These are phyloP conservation scores for Bradypodion pumilum DNA, from an alignment of 2,797 vertebrate genomes.

Conservation along the genomic window DNA sequence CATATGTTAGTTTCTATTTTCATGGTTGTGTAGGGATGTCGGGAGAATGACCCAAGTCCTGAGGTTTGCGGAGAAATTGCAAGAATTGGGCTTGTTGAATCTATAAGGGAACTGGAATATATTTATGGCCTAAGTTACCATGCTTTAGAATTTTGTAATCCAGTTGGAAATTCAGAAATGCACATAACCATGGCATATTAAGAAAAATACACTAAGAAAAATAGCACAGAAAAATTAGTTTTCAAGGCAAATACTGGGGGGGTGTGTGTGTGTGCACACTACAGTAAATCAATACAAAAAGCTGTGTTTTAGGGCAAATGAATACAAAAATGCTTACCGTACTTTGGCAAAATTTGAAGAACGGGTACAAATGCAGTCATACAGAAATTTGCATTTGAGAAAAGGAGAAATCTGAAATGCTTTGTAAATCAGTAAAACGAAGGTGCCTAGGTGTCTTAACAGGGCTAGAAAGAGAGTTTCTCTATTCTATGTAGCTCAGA, in stretches of 20 bases:
- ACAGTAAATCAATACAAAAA: no score
- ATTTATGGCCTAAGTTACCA: background rate
- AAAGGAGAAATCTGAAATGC: no score
- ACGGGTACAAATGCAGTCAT: no score
- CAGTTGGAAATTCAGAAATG: background rate
- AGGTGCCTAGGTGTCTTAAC: no score
- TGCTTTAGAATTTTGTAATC: background rate
- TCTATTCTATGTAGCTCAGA: no score
- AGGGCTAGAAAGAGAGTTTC: no score
- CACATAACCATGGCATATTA: background rate
- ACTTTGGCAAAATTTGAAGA: no score
- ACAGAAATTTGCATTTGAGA: no score
- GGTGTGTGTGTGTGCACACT: no score
- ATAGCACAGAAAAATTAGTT: background rate
- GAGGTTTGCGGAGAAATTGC: background rate
- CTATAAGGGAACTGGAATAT: background rate
- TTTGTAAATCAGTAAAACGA: no score
- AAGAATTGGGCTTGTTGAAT: background rate
- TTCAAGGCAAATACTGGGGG: background rate
- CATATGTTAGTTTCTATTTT: background rate
- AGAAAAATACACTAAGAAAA: background rate
- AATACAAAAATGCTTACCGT: no score
- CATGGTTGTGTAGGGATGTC: background rate
- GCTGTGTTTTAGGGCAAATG: no score
- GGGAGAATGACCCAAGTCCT: background rate